These are phyloP conservation scores for Leptopterna dolabrata DNA, from an alignment of 2,888 invertebrate species.

Conservation along the genomic window DNA sequence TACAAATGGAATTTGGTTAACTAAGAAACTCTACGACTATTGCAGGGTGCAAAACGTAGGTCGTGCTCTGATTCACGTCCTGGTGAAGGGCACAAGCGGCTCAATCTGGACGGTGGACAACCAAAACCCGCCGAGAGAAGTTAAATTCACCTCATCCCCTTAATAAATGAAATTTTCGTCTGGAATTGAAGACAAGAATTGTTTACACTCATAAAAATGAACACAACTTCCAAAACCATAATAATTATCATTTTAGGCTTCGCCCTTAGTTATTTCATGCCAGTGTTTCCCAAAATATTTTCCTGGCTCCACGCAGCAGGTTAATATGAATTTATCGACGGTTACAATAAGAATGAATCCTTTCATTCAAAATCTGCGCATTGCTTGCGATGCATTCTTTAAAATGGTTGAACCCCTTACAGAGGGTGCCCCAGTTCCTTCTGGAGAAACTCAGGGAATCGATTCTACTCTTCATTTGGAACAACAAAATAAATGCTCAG, in stretches of 20 bases:
- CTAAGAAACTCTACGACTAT: constrained; percentile 60
- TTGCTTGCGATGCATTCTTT: no score
- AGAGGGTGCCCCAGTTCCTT: no score
- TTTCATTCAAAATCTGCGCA: no score
- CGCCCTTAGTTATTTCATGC: background rate
- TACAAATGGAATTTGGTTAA: background rate
- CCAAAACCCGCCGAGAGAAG: constrained; percentile 74
- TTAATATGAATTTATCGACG: no score
- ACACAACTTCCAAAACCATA: background rate
- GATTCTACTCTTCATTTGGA: no score
- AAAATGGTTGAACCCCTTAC: no score
- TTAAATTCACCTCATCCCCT: constrained; percentile 65
- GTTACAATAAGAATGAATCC: no score
- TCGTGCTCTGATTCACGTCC: constrained; percentile 74
- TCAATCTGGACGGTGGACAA: constrained; percentile 79
- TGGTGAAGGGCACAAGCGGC: constrained; percentile 77
- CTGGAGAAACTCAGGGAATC: no score
- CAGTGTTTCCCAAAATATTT: background rate
- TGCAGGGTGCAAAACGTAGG: constrained; percentile 78
- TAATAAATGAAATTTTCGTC: constrained; percentile 29
- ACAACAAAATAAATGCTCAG: no score
- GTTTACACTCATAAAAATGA: background rate
- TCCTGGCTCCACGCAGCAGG: no score
- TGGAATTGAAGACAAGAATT: background rate
- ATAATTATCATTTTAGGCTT: background rate